Percentiles rank a stretch among this genome's conserved stretches.
phyloP scores from a whole-genome alignment of 2,888 invertebrate genomes.

The Acrocyrtus sp. region DNA sequence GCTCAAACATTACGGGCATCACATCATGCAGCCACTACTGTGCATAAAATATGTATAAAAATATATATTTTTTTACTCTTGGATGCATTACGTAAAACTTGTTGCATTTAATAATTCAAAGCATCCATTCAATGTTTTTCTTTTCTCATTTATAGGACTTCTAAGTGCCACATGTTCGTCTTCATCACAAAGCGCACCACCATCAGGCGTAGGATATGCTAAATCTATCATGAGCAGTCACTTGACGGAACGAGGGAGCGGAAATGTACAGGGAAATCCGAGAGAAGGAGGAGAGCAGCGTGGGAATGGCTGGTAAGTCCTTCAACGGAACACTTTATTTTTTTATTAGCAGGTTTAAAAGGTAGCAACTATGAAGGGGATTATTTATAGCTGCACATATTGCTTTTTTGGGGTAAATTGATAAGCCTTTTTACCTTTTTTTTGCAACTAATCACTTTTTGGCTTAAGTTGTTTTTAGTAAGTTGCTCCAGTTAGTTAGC shows the following conservation, averaged over 20 bases:
- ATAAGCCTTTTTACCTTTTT: too few relatives aligned
- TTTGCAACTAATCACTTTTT: too few relatives aligned
- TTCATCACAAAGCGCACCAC: slow-evolving; percentile 30
- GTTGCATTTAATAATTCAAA: slow-evolving; percentile 25
- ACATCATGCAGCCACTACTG: too few relatives aligned
- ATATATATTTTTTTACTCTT: too few relatives aligned
- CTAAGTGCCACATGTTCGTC: slow-evolving; percentile 61
- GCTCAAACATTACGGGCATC: too few relatives aligned
- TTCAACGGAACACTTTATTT: not conserved
- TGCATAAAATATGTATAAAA: too few relatives aligned
- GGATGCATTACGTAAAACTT: too few relatives aligned
- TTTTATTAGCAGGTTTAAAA: not conserved
- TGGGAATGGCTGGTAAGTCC: slow-evolving; percentile 25
- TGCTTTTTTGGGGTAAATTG: too few relatives aligned
- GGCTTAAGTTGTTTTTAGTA: too few relatives aligned
- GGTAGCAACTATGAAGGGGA: not conserved
- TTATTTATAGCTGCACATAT: too few relatives aligned
- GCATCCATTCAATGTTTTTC: not conserved
- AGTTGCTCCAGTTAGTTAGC: too few relatives aligned
- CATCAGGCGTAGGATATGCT: slow-evolving; percentile 32
- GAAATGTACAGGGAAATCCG: slow-evolving; percentile 32
- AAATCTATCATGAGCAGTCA: slow-evolving; percentile 34
- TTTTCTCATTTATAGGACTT: slow-evolving; percentile 53
- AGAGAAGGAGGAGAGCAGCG: slow-evolving; percentile 6
- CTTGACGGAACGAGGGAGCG: slow-evolving; percentile 22